These are phyloP conservation scores for Myrmecobius fasciatus DNA, from an alignment of 2,113 vertebrate species.

Conservation along the genomic window DNA sequence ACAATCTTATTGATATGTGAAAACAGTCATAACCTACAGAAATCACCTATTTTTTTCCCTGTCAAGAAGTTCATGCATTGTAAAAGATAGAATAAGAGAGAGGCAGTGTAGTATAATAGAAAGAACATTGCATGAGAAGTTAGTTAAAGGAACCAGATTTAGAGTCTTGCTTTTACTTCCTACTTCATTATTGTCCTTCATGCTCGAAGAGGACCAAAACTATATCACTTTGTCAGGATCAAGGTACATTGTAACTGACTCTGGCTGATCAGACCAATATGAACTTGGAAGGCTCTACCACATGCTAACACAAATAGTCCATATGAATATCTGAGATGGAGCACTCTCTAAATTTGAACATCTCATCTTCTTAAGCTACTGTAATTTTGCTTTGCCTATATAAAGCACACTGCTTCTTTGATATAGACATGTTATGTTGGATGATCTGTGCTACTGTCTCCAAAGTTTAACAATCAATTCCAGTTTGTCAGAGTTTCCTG, in stretches of 20 bases:
- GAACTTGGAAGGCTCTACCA: not conserved
- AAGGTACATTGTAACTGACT: not conserved
- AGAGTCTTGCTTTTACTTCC: not conserved
- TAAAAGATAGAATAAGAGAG: not conserved
- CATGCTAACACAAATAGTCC: not conserved
- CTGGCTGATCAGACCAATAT: not conserved
- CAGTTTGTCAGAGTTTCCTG: not conserved
- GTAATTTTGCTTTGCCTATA: not conserved
- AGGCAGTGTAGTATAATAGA: not conserved
- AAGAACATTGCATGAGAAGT: not conserved
- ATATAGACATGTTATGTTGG: not conserved
- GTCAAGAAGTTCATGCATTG: not conserved
- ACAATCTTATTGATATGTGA: not conserved
- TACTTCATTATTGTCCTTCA: not conserved
- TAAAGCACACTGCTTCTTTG: not conserved
- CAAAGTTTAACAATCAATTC: not conserved
- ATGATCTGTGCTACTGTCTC: not conserved
- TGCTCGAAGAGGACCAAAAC: not conserved
- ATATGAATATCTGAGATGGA: not conserved
- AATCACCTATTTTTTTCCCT: not conserved
- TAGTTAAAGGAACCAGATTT: not conserved
- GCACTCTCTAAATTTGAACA: not conserved
- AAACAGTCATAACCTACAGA: not conserved
- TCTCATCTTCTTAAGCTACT: not conserved
- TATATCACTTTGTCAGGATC: not conserved